These are phyloP conservation scores for Sebastes diaconus DNA, from an alignment of 2,797 vertebrate species.

Conservation along the genomic window DNA sequence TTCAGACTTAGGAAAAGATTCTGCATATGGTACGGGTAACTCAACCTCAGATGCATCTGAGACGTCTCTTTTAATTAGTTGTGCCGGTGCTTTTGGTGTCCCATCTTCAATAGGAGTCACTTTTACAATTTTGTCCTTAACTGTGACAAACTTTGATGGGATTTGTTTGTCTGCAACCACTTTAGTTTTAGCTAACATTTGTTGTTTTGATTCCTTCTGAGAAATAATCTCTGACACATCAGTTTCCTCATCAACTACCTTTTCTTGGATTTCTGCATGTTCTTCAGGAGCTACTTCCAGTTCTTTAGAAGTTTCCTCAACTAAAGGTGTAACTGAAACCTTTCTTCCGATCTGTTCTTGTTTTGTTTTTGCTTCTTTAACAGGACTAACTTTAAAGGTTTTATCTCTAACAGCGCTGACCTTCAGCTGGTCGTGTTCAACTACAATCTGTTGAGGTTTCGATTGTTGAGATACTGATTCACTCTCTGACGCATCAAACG, in stretches of 20 bases:
- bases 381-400: neutral
- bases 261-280: neutral
- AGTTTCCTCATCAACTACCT: too few relatives aligned
- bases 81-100: neutral
- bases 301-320: neutral
- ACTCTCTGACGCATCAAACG: rapidly evolving
- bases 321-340: neutral
- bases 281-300: neutral
- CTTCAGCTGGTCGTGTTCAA: neutral
- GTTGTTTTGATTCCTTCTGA: too few relatives aligned
- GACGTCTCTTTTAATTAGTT: neutral
- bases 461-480: neutral
- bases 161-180: neutral
- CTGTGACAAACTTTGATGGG: neutral
- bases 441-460: neutral
- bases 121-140: neutral
- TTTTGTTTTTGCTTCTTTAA: neutral
- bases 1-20: neutral
- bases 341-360: neutral
- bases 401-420: neutral
- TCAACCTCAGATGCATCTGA: neutral
- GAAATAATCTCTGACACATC: too few relatives aligned
- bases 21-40: neutral
- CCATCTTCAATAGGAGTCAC: neutral
- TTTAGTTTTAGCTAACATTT: neutral